Evolutionary conservation across 30 jellyfish, hydroid and myxozoan genomes (phyloP).

Genomic region (Aurelia sp.): DNA sequence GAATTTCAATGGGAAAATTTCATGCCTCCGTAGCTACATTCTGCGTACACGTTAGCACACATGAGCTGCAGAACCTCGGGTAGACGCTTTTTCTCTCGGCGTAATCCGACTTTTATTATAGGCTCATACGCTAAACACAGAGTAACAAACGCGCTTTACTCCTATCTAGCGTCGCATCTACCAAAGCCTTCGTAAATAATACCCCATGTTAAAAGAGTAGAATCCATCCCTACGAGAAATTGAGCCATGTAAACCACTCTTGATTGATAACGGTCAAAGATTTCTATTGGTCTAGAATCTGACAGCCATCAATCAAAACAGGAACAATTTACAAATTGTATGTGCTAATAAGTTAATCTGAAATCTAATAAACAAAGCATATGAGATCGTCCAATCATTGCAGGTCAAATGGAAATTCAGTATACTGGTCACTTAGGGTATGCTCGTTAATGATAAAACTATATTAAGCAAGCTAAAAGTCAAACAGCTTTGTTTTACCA

Average conservation of each 20-base stretch:
- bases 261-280: constrained; percentile 11
- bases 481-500: constrained; percentile 43
- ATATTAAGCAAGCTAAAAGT: constrained; percentile 50
- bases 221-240: neutral
- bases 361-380: constrained; percentile 59
- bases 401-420: constrained; percentile 43
- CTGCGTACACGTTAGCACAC: constrained; percentile 54
- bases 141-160: constrained; percentile 60
- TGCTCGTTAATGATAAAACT: constrained; percentile 31
- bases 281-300: constrained; percentile 52
- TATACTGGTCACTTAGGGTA: constrained; percentile 22
- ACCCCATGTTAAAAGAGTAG: neutral
- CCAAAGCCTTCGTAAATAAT: constrained; percentile 4
- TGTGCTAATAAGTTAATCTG: constrained; percentile 58
- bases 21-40: constrained; percentile 78
- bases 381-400: constrained; percentile 21
- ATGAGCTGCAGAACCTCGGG: constrained; percentile 72
- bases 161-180: constrained; percentile 71
- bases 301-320: constrained; percentile 66
- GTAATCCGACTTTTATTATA: constrained; percentile 72
- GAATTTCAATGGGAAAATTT: constrained; percentile 72
- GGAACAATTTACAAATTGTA: constrained; percentile 41
- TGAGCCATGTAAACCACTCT: constrained; percentile 19
- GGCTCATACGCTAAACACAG: constrained; percentile 49
- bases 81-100: constrained; percentile 71